These are phyloP conservation scores for Bombus vancouverensis DNA, from an alignment of 1,140 invertebrate genomes.

Conservation along the genomic window DNA sequence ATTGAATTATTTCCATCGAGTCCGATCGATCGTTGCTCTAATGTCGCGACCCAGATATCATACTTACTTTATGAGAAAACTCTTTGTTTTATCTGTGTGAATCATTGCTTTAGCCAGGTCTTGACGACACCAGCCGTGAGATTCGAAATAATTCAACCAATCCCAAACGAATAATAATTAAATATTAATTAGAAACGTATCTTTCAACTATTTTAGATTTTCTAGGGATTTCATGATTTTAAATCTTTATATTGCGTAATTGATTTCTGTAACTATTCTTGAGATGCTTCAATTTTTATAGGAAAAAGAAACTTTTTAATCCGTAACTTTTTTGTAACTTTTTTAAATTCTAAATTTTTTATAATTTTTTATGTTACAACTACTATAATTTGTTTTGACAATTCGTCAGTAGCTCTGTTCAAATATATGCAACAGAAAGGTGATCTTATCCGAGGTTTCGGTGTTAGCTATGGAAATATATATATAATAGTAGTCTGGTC, in stretches of 20 bases:
- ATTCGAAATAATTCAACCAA: constrained; percentile 3
- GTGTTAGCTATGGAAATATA: background rate
- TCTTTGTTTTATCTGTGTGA: background rate
- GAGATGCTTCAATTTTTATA: background rate
- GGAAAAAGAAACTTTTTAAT: too few species aligned
- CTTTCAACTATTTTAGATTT: background rate
- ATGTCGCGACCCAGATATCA: constrained; percentile 44
- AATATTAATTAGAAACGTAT: background rate
- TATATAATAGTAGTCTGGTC: too few species aligned
- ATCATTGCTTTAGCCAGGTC: background rate
- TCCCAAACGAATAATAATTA: background rate
- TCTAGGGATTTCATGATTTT: background rate
- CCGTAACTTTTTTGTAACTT: too few species aligned
- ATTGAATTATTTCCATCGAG: constrained; percentile 51
- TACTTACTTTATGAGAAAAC: constrained; percentile 30
- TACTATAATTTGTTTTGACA: background rate
- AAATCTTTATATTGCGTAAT: background rate
- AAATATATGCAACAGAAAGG: background rate
- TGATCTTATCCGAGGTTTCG: background rate
- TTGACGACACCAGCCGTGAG: too few species aligned
- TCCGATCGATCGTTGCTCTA: constrained; percentile 20
- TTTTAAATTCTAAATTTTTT: too few species aligned
- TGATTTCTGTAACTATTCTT: background rate
- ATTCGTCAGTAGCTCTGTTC: background rate
- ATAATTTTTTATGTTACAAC: too few species aligned